These are phyloP conservation scores for Tachina lurida DNA, from an alignment of 2,888 invertebrate genomes.

Conservation along the genomic window DNA sequence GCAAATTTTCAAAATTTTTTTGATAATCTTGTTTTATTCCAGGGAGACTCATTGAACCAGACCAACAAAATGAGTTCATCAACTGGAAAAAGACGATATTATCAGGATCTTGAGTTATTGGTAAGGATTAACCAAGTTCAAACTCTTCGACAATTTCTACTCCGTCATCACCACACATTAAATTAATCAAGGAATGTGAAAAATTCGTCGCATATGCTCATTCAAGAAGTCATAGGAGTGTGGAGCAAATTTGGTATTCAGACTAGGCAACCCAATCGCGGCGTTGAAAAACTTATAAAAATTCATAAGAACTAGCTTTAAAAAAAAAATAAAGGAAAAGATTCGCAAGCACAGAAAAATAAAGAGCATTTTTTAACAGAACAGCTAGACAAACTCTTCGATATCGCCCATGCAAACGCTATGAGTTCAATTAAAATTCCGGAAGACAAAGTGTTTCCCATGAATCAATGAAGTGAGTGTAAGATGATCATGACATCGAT, in stretches of 20 bases:
- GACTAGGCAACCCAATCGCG: background rate
- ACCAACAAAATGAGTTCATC: too few species aligned
- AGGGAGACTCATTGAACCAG: too few species aligned
- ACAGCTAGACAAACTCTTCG: background rate
- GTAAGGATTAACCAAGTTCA: too few species aligned
- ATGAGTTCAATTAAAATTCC: background rate
- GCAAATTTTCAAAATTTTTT: too few species aligned
- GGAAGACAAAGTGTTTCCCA: constrained; percentile 11
- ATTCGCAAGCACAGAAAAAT: constrained; percentile 22
- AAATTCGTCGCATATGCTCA: too few species aligned
- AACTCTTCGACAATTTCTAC: too few species aligned
- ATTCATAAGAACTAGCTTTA: background rate
- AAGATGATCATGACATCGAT: too few species aligned
- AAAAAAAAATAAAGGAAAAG: background rate
- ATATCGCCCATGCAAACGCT: constrained; percentile 15
- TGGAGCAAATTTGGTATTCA: background rate
- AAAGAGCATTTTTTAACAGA: background rate
- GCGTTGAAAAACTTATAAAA: background rate
- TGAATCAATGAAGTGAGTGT: background rate
- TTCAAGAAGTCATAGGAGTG: background rate
- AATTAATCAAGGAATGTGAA: too few species aligned
- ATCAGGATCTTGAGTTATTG: too few species aligned
- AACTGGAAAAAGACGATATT: too few species aligned
- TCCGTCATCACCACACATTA: too few species aligned
- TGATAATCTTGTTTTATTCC: too few species aligned